Conservation (phyloP, 2,797 vertebrate species). For the Hippopotamyrus pictus region DNA sequence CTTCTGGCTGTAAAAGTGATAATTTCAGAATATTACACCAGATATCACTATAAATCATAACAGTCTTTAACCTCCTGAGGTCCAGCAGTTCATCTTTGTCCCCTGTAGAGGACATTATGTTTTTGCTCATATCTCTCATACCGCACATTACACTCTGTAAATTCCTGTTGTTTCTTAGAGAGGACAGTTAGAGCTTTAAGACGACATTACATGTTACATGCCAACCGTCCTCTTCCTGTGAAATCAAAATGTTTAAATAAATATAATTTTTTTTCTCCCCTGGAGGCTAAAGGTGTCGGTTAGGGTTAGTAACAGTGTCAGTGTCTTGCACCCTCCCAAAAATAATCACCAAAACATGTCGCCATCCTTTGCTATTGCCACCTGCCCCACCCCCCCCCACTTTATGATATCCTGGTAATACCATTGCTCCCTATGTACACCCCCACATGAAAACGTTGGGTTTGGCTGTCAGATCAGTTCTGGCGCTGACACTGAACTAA, state of each 20-base stretch:
- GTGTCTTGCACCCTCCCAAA: neutral
- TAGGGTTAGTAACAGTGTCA: neutral
- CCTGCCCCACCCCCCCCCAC: neutral
- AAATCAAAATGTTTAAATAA: neutral
- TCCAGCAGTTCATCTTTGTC: neutral
- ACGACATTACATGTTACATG: neutral
- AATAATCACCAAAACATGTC: neutral
- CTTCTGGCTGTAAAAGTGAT: neutral
- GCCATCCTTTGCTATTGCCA: neutral
- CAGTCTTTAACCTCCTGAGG: neutral
- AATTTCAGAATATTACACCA: neutral
- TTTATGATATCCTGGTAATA: neutral
- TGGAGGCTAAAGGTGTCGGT: neutral
- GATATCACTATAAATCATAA: neutral
- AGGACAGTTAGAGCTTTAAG: neutral
- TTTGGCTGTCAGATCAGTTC: neutral
- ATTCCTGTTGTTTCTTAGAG: neutral
- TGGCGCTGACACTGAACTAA: neutral
- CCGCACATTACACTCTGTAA: neutral
- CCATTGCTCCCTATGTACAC: neutral
- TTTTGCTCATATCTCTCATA: neutral
- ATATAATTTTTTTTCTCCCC: neutral
- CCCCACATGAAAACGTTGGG: neutral
- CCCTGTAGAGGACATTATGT: neutral
- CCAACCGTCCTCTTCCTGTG: neutral